Evolutionary conservation across 2,888 invertebrate species (phyloP).

Genomic region (Erynnis tages): DNA sequence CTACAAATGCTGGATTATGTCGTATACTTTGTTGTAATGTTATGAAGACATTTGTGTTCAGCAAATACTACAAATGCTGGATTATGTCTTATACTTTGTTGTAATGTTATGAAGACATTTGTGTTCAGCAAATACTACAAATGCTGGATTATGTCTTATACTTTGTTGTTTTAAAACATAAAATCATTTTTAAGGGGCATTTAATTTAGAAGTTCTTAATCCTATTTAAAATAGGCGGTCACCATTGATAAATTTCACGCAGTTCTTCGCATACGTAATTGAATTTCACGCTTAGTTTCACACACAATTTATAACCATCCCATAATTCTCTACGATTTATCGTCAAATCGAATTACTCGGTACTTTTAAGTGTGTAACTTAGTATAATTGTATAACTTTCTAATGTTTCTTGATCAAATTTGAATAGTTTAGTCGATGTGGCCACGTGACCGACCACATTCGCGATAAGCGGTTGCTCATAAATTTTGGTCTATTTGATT

Average conservation of each 20-base stretch:
- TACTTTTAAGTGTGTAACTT: background rate
- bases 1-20: too few species aligned
- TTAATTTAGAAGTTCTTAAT: too few species aligned
- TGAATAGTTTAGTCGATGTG: conserved; percentile 53
- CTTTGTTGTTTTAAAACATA: too few species aligned
- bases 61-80: too few species aligned
- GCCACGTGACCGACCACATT: conserved; percentile 64
- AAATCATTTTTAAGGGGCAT: too few species aligned
- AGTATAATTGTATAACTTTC: conserved; percentile 44
- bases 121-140: too few species aligned
- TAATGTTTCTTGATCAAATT: conserved; percentile 60
- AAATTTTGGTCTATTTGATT: conserved; percentile 68
- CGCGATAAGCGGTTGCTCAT: conserved; percentile 62
- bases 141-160: too few species aligned
- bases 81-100: too few species aligned
- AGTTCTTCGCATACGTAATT: background rate
- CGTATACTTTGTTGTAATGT: too few species aligned
- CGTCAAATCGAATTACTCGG: background rate
- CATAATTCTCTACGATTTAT: conserved; percentile 10
- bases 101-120: too few species aligned
- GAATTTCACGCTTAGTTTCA: conserved; percentile 1
- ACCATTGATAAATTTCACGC: background rate
- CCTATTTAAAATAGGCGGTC: too few species aligned
- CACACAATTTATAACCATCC: background rate
- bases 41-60: too few species aligned